Conservation (phyloP, 2,113 vertebrate genomes). For the Pelvicachromis taeniatus region DNA sequence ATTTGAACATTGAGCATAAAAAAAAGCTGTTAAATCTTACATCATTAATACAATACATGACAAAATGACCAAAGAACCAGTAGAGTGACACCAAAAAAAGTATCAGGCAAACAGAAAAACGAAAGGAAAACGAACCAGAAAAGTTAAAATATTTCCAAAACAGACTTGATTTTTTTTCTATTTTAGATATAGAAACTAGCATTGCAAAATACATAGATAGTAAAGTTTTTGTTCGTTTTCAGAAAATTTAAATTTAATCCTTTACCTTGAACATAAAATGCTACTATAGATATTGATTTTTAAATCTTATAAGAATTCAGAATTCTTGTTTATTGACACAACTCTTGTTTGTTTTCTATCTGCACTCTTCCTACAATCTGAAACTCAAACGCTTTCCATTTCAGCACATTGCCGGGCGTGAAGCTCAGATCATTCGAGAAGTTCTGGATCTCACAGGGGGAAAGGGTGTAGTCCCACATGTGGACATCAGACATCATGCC, state of each 20-base stretch:
- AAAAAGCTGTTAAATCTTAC: not conserved
- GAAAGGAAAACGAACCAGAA: not conserved
- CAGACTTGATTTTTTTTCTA: not conserved
- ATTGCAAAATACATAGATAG: not conserved
- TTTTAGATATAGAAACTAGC: not conserved
- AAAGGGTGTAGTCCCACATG: conserved; percentile 61
- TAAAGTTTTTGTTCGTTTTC: not conserved
- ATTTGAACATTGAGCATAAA: not conserved
- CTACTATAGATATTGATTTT: not conserved
- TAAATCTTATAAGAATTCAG: not conserved
- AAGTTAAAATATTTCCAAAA: not conserved
- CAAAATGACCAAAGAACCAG: fast-evolving
- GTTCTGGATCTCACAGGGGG: conserved; percentile 35
- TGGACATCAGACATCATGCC: conserved; percentile 59
- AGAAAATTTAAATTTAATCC: not conserved
- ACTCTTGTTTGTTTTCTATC: not conserved
- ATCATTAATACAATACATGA: not conserved
- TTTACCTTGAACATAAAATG: not conserved
- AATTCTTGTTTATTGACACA: not conserved
- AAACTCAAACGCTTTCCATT: conserved; percentile 47
- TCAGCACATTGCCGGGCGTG: conserved; percentile 53
- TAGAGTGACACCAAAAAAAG: not conserved
- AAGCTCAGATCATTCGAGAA: conserved; percentile 7
- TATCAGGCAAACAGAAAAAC: not conserved
- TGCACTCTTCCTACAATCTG: not conserved